Evolutionary conservation across 35 echinoderm and acorn worm species (phyloP).

Genomic region (Diadema setosum): DNA sequence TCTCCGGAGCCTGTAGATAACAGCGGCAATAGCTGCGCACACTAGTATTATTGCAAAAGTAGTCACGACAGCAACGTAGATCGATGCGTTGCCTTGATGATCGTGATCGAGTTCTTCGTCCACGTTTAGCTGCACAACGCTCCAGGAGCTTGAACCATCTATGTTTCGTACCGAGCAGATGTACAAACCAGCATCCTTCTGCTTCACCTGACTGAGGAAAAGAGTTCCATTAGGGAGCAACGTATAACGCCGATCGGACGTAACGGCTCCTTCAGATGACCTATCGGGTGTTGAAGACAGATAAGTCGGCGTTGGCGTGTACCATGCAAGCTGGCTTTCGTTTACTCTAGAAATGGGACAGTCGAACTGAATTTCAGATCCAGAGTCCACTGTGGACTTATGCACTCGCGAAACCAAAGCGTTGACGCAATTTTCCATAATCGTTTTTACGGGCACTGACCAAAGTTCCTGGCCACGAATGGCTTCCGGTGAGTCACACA

Average conservation of each 20-base stretch:
- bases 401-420: not conserved
- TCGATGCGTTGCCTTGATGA: not conserved
- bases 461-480: constrained; percentile 12
- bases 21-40: constrained; percentile 11
- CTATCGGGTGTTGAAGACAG: not conserved
- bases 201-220: not conserved
- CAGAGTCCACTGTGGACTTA: not conserved
- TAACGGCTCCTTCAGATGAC: not conserved
- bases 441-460: constrained; percentile 22
- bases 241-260: constrained; percentile 2
- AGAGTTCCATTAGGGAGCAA: constrained; percentile 21
- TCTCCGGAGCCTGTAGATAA: constrained; percentile 32
- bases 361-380: constrained; percentile 6
- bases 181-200: constrained; percentile 25
- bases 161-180: constrained; percentile 47
- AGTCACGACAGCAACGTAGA: constrained; percentile 20
- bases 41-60: constrained; percentile 39
- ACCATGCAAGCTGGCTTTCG: constrained; percentile 52
- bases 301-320: constrained; percentile 21
- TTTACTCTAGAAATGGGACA: constrained; percentile 21
- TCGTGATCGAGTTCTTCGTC: not conserved
- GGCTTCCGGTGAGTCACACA: constrained; percentile 14
- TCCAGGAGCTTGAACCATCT: constrained; percentile 17
- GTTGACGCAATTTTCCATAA: constrained; percentile 27
- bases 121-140: constrained; percentile 1